These are phyloP conservation scores for Leptarthrus brevirostris DNA, from an alignment of 2,888 invertebrate genomes.

Conservation along the genomic window DNA sequence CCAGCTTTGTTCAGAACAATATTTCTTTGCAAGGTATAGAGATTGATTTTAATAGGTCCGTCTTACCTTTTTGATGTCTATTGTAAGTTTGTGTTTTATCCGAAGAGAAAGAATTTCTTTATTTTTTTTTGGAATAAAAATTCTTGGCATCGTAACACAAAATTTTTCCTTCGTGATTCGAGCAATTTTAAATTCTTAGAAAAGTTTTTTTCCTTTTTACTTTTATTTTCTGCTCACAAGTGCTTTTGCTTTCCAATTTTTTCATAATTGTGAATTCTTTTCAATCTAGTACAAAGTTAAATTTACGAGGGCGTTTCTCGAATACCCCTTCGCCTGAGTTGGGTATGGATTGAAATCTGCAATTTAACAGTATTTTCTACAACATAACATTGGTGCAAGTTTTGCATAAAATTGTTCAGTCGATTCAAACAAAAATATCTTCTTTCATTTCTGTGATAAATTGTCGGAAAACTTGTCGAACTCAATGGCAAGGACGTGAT, in stretches of 20 bases:
- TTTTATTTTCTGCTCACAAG: background rate
- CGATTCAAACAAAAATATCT: constrained; percentile 7
- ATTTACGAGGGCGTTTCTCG: background rate
- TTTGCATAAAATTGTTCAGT: constrained; percentile 26
- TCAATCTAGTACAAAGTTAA: background rate
- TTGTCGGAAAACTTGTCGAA: constrained; percentile 13
- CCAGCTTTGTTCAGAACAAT: too few relatives aligned
- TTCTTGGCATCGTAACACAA: background rate
- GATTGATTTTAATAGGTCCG: too few relatives aligned
- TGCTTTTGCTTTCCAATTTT: constrained; percentile 8
- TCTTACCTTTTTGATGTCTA: too few relatives aligned
- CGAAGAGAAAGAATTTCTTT: too few relatives aligned
- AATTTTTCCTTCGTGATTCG: background rate
- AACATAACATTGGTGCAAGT: constrained; percentile 20
- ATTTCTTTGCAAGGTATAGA: too few relatives aligned
- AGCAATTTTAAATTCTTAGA: background rate
- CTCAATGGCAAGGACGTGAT: constrained; percentile 2
- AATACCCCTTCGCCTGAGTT: background rate
- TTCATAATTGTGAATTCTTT: constrained; percentile 17
- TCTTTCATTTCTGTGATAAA: constrained; percentile 27
- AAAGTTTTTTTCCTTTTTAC: constrained; percentile 8
- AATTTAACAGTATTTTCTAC: too few relatives aligned
- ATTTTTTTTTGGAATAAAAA: too few relatives aligned
- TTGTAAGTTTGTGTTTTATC: too few relatives aligned
- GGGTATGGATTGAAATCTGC: too few relatives aligned